Evolutionary conservation across 2,113 vertebrate species (phyloP).

Genomic region (Carettochelys insculpta): DNA sequence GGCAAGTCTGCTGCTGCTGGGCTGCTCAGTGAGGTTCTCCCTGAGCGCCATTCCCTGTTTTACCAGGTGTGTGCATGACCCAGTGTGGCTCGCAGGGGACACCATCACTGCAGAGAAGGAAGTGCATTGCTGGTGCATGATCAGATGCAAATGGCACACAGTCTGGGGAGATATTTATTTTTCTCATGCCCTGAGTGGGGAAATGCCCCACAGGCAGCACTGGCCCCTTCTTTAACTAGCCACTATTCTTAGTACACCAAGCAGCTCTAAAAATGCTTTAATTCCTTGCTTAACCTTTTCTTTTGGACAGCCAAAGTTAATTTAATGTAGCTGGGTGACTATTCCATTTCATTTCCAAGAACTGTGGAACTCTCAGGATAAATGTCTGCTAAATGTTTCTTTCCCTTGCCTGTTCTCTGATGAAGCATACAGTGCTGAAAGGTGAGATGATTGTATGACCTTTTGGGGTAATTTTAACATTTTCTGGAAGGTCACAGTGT

Average conservation of each 20-base stretch:
- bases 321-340: slow-evolving; percentile 3
- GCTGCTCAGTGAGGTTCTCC: not conserved
- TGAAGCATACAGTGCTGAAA: not conserved
- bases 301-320: not conserved
- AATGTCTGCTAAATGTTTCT: not conserved
- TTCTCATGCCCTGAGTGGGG: not conserved
- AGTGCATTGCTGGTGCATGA: not conserved
- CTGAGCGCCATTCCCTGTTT: not conserved
- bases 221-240: not conserved
- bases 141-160: not conserved
- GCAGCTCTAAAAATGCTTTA: not conserved
- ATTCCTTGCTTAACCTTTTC: slow-evolving; percentile 3
- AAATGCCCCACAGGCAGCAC: not conserved
- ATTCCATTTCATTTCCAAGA: not conserved
- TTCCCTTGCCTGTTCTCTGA: not conserved
- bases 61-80: not conserved
- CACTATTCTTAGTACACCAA: slow-evolving; percentile 19
- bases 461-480: not conserved
- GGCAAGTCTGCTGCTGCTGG: not conserved
- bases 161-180: not conserved
- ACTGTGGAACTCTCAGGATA: not conserved
- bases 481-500: not conserved
- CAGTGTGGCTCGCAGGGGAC: not conserved
- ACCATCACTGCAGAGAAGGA: not conserved
- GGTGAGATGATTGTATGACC: not conserved